These are phyloP conservation scores for Chrysolina oricalcia DNA, from an alignment of 2,888 invertebrate genomes.

Conservation along the genomic window DNA sequence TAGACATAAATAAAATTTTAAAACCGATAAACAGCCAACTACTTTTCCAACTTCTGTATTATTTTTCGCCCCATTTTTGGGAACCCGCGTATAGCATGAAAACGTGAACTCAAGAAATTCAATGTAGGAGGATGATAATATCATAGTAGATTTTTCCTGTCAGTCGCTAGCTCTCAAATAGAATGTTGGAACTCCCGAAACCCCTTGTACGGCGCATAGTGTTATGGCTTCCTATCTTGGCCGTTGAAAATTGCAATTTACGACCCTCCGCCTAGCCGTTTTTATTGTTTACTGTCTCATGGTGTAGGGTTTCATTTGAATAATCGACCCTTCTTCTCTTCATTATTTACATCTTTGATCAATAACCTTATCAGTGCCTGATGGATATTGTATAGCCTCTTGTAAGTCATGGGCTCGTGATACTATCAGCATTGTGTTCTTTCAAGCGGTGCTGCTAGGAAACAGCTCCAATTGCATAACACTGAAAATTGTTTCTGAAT, in stretches of 20 bases:
- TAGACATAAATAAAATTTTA: no score
- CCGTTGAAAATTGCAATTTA: constrained; percentile 63
- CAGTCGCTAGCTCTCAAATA: background rate
- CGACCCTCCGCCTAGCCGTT: constrained; percentile 60
- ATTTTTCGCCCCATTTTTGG: no score
- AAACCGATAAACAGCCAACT: no score
- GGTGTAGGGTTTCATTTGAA: constrained; percentile 63
- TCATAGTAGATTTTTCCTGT: background rate
- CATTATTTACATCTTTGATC: constrained; percentile 65
- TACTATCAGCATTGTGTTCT: constrained; percentile 63
- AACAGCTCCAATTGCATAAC: constrained; percentile 41
- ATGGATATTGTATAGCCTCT: constrained; percentile 62
- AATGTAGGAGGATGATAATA: background rate
- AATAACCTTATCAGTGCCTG: constrained; percentile 64
- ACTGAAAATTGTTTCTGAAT: constrained; percentile 46
- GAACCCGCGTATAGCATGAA: no score
- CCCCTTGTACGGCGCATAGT: constrained; percentile 4
- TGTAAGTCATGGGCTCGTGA: constrained; percentile 64
- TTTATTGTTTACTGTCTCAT: constrained; percentile 64
- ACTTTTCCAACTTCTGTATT: no score
- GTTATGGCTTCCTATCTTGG: constrained; percentile 46
- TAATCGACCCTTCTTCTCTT: constrained; percentile 65
- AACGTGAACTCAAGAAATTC: no score
- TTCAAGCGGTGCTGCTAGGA: constrained; percentile 36
- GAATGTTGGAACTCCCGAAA: background rate